Percentiles rank a stretch among this genome's conserved stretches.
Evolutionary conservation across 2,113 vertebrate species (phyloP).

Genomic region (Amazona vittata): DNA sequence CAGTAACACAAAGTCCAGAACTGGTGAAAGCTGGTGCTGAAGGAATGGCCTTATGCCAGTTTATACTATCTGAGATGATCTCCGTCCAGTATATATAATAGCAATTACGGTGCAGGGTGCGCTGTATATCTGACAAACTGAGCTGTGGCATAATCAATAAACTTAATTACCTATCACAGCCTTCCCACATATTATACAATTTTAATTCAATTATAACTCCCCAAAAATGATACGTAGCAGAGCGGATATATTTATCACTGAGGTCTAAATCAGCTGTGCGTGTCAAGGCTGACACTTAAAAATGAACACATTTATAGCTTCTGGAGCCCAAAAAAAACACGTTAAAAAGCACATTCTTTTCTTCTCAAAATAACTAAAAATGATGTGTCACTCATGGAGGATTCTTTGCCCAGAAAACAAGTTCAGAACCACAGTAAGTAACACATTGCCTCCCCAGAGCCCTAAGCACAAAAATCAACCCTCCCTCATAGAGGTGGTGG

Average conservation of each 20-base stretch:
- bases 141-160: conserved; percentile 67
- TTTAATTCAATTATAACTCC: conserved; percentile 71
- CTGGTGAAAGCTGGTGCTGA: neutral
- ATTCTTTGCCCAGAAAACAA: conserved; percentile 32
- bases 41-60: conserved; percentile 1
- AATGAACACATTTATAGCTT: conserved; percentile 62
- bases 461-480: neutral
- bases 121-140: conserved; percentile 40
- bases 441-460: neutral
- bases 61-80: neutral
- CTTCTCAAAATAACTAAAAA: conserved; percentile 39
- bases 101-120: neutral
- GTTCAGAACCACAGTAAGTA: neutral
- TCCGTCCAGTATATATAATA: conserved; percentile 15
- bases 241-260: conserved; percentile 59
- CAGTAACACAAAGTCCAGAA: neutral
- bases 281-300: conserved; percentile 68
- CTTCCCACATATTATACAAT: conserved; percentile 53
- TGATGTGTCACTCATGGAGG: conserved; percentile 11
- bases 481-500: accelerated
- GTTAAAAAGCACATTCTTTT: conserved; percentile 41
- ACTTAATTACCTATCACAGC: conserved; percentile 70
- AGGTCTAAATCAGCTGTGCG: conserved; percentile 47
- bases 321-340: conserved; percentile 38
- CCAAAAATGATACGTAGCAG: conserved; percentile 33